Percentiles rank a stretch among this genome's conserved stretches.
These are phyloP conservation scores for Origma solitaria DNA, from an alignment of 2,113 vertebrate species.

Conservation along the genomic window DNA sequence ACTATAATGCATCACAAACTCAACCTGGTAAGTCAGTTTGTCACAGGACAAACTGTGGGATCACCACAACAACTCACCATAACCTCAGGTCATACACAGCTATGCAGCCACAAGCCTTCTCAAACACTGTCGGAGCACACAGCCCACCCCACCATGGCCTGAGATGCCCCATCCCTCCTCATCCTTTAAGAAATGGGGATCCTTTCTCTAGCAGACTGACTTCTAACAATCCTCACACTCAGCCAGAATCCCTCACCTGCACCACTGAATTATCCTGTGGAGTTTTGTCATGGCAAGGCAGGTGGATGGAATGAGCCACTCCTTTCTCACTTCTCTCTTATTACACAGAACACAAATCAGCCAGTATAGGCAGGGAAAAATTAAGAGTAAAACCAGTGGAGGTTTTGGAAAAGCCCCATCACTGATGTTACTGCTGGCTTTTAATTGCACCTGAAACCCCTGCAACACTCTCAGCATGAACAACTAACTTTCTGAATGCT, in stretches of 20 bases:
- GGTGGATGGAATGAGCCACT: neutral
- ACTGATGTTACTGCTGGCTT: neutral
- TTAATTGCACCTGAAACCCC: neutral
- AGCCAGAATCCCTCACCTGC: neutral
- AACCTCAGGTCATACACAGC: fast-evolving
- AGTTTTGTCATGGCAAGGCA: neutral
- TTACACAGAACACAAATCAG: neutral
- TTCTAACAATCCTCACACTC: neutral
- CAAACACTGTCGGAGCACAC: neutral
- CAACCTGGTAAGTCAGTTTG: neutral
- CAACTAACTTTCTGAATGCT: neutral
- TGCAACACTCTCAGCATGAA: neutral
- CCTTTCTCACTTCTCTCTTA: neutral
- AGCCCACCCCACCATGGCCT: neutral
- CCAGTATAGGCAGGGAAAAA: neutral
- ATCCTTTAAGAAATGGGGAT: neutral
- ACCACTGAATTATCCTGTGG: neutral
- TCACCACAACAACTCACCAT: neutral
- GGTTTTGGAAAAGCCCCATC: neutral
- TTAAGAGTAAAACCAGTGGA: neutral
- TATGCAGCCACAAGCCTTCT: neutral
- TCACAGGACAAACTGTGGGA: neutral
- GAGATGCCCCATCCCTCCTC: neutral
- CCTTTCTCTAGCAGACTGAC: neutral
- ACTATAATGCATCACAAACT: neutral